phyloP scores from a whole-genome alignment of 2,888 invertebrate genomes.

The Ormyrus nitidulus region DNA sequence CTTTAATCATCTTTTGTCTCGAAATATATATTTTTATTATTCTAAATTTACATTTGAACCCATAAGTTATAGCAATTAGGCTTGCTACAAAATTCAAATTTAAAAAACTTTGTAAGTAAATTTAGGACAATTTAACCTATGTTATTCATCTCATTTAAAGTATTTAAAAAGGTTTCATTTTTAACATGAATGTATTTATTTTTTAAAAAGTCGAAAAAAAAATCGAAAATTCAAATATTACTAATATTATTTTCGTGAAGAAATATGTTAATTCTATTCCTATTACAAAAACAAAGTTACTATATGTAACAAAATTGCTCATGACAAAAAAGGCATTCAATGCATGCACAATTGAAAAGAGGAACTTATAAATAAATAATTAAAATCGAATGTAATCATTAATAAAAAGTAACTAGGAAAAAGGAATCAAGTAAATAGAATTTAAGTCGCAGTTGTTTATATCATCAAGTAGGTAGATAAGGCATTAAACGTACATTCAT shows the following conservation, averaged over 20 bases:
- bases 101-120: neutral
- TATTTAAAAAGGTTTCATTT: conserved; percentile 1
- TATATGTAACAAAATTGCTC: conserved; percentile 29
- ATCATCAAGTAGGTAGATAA: conserved; percentile 17
- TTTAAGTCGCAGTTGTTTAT: conserved; percentile 15
- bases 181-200: too few species aligned
- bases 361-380: conserved; percentile 21
- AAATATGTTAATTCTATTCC: neutral
- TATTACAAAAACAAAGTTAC: conserved; percentile 44
- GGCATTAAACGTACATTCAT: neutral
- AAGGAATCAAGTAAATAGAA: conserved; percentile 10
- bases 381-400: neutral
- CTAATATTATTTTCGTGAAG: too few species aligned
- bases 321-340: conserved; percentile 22
- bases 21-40: conserved; percentile 21
- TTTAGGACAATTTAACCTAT: neutral
- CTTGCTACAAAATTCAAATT: neutral
- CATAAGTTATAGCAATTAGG: too few species aligned
- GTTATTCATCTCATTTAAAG: neutral
- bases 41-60: conserved; percentile 13
- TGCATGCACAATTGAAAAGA: conserved; percentile 16
- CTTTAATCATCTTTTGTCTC: neutral
- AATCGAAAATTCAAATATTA: too few species aligned
- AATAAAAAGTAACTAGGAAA: conserved; percentile 22
- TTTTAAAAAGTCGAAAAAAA: too few species aligned